Evolutionary conservation across 2,113 vertebrate species (phyloP).

Genomic region (Micronycteris hirsuta): DNA sequence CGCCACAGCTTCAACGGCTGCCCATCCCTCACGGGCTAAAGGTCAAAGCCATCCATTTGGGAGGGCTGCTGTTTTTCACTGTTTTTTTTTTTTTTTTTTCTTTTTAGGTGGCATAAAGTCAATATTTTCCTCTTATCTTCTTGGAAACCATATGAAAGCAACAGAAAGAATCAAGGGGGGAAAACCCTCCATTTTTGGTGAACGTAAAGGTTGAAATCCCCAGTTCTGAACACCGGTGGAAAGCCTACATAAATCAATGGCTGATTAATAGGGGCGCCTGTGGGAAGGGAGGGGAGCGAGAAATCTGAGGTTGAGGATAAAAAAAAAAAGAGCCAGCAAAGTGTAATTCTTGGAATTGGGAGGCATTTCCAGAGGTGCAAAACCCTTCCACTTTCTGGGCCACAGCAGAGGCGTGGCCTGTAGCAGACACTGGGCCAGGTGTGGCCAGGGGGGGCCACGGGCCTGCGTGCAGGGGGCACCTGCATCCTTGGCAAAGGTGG

Average conservation of each 20-base stretch:
- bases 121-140: background rate
- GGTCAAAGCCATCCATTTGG: background rate
- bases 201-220: background rate
- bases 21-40: background rate
- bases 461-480: background rate
- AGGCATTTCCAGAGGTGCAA: background rate
- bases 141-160: background rate
- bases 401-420: rapidly evolving
- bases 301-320: background rate
- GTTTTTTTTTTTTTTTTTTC: too few species aligned
- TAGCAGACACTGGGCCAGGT: rapidly evolving
- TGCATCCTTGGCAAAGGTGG: background rate
- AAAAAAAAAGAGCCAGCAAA: background rate
- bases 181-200: background rate
- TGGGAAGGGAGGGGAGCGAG: background rate
- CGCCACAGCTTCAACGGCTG: background rate
- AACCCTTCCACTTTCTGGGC: rapidly evolving
- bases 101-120: background rate
- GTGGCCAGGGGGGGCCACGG: too few species aligned
- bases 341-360: background rate
- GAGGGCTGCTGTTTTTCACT: background rate
- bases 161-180: background rate
- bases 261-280: rapidly evolving
- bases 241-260: background rate
- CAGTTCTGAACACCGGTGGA: background rate